These are phyloP conservation scores for Gorsachius magnificus DNA, from an alignment of 2,797 vertebrate species.

Conservation along the genomic window DNA sequence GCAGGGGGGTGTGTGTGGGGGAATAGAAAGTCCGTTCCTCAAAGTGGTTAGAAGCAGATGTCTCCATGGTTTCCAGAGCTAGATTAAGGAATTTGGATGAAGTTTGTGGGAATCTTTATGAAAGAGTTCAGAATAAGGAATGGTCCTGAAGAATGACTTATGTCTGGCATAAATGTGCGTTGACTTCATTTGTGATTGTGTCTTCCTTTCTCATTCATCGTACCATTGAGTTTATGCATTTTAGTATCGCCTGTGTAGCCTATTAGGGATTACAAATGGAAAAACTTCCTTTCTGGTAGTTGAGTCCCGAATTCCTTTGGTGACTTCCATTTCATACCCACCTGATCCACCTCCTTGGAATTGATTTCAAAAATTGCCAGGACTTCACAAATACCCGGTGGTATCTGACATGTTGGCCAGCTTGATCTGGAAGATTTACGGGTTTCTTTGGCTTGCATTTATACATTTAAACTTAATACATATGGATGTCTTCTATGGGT, in stretches of 20 bases:
- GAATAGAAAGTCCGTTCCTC: neutral
- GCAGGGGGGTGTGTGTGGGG: accelerated
- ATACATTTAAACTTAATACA: neutral
- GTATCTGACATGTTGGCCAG: neutral
- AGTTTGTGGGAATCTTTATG: neutral
- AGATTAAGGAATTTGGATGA: neutral
- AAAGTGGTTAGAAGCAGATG: neutral
- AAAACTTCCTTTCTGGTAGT: neutral
- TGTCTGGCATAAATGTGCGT: neutral
- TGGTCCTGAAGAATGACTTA: neutral
- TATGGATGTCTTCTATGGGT: neutral
- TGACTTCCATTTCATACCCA: neutral
- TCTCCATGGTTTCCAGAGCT: neutral
- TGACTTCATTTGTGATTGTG: neutral
- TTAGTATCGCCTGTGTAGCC: neutral
- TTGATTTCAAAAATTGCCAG: neutral
- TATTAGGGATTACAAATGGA: neutral
- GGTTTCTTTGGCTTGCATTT: neutral
- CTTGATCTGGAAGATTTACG: neutral
- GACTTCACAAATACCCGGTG: neutral
- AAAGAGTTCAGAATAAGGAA: neutral
- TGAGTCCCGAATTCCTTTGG: neutral
- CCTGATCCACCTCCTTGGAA: neutral
- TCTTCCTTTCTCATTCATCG: neutral
- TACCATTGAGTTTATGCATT: neutral